Conservation (phyloP, 1,140 invertebrate species). For the Apis florea region DNA sequence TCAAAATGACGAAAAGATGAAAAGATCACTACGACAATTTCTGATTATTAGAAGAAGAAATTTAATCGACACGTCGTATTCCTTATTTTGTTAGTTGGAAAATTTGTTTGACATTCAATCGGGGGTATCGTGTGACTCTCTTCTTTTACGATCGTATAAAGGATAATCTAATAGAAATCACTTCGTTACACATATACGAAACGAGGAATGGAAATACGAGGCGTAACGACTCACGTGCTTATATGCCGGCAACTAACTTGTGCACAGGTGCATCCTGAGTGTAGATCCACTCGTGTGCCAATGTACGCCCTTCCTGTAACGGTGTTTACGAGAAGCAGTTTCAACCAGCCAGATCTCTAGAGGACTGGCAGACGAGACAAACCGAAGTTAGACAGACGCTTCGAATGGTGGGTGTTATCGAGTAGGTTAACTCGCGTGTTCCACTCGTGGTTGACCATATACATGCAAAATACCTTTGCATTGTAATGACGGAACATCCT, state of each 20-base stretch:
- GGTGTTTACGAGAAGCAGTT: constrained; percentile 34
- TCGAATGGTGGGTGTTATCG: constrained; percentile 7
- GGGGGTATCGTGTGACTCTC: too few species aligned
- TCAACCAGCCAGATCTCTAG: constrained; percentile 4
- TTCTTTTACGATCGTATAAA: too few species aligned
- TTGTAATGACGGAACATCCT: not conserved
- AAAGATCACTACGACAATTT: too few species aligned
- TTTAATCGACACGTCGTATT: too few species aligned
- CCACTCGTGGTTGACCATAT: constrained; percentile 17
- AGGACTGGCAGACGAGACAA: constrained; percentile 14
- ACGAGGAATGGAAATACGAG: constrained; percentile 34
- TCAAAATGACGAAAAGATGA: too few species aligned
- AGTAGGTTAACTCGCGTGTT: not conserved
- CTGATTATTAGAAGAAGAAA: too few species aligned
- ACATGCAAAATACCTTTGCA: not conserved
- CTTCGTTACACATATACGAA: constrained; percentile 54
- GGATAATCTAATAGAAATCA: constrained; percentile 37
- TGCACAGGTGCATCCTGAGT: not conserved
- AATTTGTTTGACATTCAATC: too few species aligned
- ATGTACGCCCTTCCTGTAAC: constrained; percentile 29
- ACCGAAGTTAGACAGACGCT: constrained; percentile 31
- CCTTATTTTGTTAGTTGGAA: too few species aligned
- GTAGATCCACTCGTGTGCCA: not conserved
- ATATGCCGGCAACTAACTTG: not conserved
- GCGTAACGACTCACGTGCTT: constrained; percentile 6